A percentile compares a stretch with the other conserved stretches of the same genome.
phyloP scores from a whole-genome alignment of 2,113 vertebrate genomes.

The Addax nasomaculatus region DNA sequence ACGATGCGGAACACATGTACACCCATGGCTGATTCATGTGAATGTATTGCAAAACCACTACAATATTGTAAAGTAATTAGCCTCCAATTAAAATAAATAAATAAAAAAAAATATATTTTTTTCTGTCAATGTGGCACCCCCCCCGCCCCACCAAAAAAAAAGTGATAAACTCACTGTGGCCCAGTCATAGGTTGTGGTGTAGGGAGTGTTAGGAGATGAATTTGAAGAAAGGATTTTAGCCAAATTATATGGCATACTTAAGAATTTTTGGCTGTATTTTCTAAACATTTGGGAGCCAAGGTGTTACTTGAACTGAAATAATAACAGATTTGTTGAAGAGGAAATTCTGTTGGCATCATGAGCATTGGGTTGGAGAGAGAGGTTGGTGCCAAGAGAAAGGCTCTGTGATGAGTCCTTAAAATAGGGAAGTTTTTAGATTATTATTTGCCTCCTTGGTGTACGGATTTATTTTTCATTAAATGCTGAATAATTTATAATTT shows the following conservation, averaged over 20 bases:
- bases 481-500: background rate
- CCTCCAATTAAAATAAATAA: background rate
- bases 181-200: background rate
- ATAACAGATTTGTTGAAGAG: background rate
- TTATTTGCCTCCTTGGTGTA: background rate
- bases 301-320: background rate
- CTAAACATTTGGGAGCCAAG: background rate
- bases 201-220: background rate
- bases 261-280: background rate
- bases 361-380: background rate
- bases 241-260: background rate
- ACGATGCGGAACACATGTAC: background rate
- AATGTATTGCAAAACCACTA: background rate
- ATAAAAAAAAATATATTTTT: background rate
- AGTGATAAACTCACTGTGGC: background rate
- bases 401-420: background rate
- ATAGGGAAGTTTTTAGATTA: background rate
- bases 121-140: background rate
- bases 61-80: background rate
- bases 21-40: background rate
- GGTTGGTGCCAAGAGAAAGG: background rate
- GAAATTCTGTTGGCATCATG: background rate
- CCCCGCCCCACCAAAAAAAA: accelerated
- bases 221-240: background rate
- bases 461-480: background rate